Percentiles rank a stretch among this genome's conserved stretches.
These are phyloP conservation scores for Epirrhoe tristata DNA, from an alignment of 2,888 invertebrate genomes.

Conservation along the genomic window DNA sequence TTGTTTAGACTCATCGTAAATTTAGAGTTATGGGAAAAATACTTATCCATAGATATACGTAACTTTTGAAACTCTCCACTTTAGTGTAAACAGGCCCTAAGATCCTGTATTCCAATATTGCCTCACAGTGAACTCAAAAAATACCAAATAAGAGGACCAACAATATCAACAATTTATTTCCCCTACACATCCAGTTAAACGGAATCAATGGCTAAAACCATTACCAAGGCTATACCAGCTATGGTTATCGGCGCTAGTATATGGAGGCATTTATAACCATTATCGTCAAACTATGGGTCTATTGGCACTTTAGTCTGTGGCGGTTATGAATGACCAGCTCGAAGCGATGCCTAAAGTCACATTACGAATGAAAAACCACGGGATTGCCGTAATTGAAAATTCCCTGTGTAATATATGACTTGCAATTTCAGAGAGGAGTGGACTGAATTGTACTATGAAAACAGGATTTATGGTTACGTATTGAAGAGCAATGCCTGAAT, in stretches of 20 bases:
- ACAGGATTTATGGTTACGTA: constrained; percentile 1
- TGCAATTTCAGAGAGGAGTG: constrained; percentile 78
- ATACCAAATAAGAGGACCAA: too few species aligned
- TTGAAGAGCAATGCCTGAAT: not conserved
- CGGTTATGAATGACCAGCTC: constrained; percentile 76
- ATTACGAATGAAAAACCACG: constrained; percentile 84
- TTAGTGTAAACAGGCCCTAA: too few species aligned
- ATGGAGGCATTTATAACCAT: constrained; percentile 10
- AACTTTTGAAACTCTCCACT: too few species aligned
- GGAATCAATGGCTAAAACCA: not conserved
- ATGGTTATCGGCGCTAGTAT: not conserved
- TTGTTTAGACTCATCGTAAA: not conserved
- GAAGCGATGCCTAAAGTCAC: constrained; percentile 80
- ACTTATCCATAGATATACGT: too few species aligned
- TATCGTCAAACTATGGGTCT: constrained; percentile 31
- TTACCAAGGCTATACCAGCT: not conserved
- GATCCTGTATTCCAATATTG: too few species aligned
- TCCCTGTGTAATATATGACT: constrained; percentile 83
- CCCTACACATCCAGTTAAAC: not conserved
- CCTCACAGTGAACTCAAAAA: too few species aligned
- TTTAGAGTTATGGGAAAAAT: too few species aligned
- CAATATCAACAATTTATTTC: not conserved
- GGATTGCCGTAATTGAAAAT: constrained; percentile 85
- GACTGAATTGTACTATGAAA: constrained; percentile 7
- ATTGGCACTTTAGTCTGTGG: constrained; percentile 43